Percentiles rank a stretch among this genome's conserved stretches.
Conservation (phyloP, 2,888 invertebrate species). For the Torymus tubicola region DNA sequence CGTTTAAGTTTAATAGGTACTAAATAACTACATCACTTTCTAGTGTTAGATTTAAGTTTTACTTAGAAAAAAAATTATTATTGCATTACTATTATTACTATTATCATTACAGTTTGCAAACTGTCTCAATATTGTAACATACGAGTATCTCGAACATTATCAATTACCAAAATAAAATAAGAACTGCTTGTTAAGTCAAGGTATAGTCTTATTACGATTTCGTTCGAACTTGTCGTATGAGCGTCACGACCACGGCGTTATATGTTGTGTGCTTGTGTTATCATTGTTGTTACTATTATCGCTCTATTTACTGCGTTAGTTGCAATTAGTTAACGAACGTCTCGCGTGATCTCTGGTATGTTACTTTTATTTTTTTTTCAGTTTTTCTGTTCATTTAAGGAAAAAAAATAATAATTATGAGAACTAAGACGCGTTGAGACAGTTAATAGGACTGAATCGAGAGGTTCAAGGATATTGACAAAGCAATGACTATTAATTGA, state of each 20-base stretch:
- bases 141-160: slow-evolving; percentile 66
- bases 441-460: slow-evolving; percentile 29
- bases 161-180: slow-evolving; percentile 75
- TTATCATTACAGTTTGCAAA: slow-evolving; percentile 67
- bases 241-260: slow-evolving; percentile 59
- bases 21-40: slow-evolving; percentile 72
- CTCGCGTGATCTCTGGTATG: slow-evolving; percentile 53
- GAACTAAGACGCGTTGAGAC: slow-evolving; percentile 9
- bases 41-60: slow-evolving; percentile 73
- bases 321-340: slow-evolving; percentile 54
- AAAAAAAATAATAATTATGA: slow-evolving; percentile 34
- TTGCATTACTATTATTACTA: slow-evolving; percentile 68
- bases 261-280: slow-evolving; percentile 68
- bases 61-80: slow-evolving; percentile 68
- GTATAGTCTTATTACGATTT: slow-evolving; percentile 58
- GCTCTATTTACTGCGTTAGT: slow-evolving; percentile 56
- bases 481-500: slow-evolving; percentile 45
- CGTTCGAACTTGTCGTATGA: slow-evolving; percentile 52
- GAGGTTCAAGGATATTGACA: slow-evolving; percentile 29
- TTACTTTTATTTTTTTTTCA: slow-evolving; percentile 42
- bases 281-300: slow-evolving; percentile 66
- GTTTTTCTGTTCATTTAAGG: slow-evolving; percentile 30
- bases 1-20: slow-evolving; percentile 73
- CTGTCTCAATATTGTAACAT: slow-evolving; percentile 75
- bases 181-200: slow-evolving; percentile 73